Base-by-base conservation (phyloP, 2,797 vertebrate genomes). In the Morelia viridis region DNA sequence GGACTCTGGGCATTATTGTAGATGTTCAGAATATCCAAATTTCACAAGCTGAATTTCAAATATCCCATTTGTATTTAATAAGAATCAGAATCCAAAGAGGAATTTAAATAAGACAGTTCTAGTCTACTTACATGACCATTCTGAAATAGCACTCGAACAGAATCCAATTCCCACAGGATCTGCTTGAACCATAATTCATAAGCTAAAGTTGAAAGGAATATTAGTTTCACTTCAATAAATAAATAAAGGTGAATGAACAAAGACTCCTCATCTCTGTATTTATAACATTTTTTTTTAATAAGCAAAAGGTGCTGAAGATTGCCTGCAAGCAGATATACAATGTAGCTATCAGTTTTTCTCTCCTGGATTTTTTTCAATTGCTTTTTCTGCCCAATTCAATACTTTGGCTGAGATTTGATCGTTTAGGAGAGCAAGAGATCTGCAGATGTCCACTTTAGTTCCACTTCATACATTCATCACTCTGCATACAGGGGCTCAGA, bases 151-250 rank as follows among this genome's bases (percentile, higher is more conserved):
- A 97, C 98, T 85, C 99, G 97, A 92, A 99, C 98, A 50, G 99
- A 99, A 97, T 99, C 99, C 71, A 99, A 95, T 97, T 99, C 99
- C 98, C 98, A 99, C 65, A 99, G 96, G 95, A 99, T 99, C 97
- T 99, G 99, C 95, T 99, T 99, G 97, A 99, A 99, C 99, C 99
- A 99, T 87, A 99, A 98, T 95, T 99, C 99, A 94, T 99, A 99
- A 85, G 98, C 99, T 99, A 96, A 46, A 98, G 97, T 4, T 85
- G 95, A 95, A 96, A 95, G 53, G 0, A 7, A 64, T 6, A 2
- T 86, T 88, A 93, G 11, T 80, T 87, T 93, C 50, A 12, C 7
- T 35, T 89, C 26, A 35, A 56, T 53, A 31, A 87, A 86, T 76
- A 62, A 57, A 26, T 62, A 76, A 58, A 64, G 6, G 1, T 65